Percentiles rank a stretch among this genome's conserved stretches.
Conservation (phyloP, 2,888 invertebrate genomes). For the Hipparchia sbordonii region DNA sequence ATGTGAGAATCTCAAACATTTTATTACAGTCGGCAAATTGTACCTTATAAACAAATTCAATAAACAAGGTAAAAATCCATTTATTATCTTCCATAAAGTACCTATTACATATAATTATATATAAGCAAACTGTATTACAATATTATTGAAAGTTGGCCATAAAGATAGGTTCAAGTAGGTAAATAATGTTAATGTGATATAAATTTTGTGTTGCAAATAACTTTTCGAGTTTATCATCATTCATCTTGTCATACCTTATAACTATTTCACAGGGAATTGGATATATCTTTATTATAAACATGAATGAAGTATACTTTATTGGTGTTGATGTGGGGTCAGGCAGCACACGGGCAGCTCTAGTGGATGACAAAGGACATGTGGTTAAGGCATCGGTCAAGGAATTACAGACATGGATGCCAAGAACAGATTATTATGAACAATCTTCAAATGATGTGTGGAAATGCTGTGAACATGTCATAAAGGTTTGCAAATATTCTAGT, state of each 20-base stretch:
- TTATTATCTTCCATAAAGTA: too few species aligned
- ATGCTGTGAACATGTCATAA: conserved; percentile 87
- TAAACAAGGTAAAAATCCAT: too few species aligned
- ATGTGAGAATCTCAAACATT: too few species aligned
- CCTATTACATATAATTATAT: too few species aligned
- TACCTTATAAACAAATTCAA: too few species aligned
- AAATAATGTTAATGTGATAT: too few species aligned
- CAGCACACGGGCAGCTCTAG: conserved; percentile 93
- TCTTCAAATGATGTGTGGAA: conserved; percentile 95
- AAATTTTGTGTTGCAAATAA: too few species aligned
- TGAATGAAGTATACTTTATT: conserved; percentile 82
- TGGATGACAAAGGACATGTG: conserved; percentile 86
- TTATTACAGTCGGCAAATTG: too few species aligned
- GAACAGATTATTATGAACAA: conserved; percentile 92
- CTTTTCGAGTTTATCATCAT: background rate
- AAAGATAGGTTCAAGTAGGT: too few species aligned
- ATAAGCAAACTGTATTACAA: too few species aligned
- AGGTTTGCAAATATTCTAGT: conserved; percentile 76
- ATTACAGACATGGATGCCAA: conserved; percentile 90
- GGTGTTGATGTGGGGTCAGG: conserved; percentile 97
- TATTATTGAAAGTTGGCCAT: too few species aligned
- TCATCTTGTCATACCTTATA: background rate
- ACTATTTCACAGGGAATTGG: background rate
- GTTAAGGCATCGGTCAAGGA: conserved; percentile 84
- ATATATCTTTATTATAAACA: conserved; percentile 2